Conservation (phyloP, 64 coral and sea anemone genomes). For the Pocillopora verrucosa region DNA sequence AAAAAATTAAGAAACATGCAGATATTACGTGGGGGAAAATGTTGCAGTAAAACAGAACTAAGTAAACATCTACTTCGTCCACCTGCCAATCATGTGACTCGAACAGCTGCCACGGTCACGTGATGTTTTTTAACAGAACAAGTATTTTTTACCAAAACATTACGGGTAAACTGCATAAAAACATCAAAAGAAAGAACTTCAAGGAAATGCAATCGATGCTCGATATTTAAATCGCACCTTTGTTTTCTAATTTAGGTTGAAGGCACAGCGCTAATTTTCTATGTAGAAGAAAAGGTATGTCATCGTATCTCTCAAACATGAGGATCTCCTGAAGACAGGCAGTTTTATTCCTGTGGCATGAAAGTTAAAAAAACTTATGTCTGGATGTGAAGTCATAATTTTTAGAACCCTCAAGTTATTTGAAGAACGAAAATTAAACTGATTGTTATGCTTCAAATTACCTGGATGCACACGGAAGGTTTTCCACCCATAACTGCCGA, state of each 20-base stretch:
- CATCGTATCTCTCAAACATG: too few relatives aligned
- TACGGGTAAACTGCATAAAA: not conserved
- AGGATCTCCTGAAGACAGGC: too few relatives aligned
- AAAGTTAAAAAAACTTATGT: too few relatives aligned
- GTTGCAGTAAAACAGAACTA: not conserved
- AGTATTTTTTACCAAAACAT: not conserved
- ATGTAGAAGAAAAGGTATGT: too few relatives aligned
- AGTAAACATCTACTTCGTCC: not conserved
- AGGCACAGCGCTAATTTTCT: too few relatives aligned
- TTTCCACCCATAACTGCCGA: too few relatives aligned
- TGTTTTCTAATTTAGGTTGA: not conserved
- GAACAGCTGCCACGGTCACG: conserved; percentile 3
- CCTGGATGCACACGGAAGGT: too few relatives aligned
- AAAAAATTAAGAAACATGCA: not conserved
- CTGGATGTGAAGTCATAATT: too few relatives aligned
- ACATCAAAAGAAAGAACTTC: not conserved
- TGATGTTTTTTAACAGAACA: conserved; percentile 21
- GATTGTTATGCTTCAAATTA: too few relatives aligned
- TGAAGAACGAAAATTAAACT: too few relatives aligned
- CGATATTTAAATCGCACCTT: not conserved
- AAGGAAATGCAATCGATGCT: not conserved
- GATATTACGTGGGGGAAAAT: not conserved
- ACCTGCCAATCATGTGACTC: conserved; percentile 16
- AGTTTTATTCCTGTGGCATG: too few relatives aligned
- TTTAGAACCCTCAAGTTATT: too few relatives aligned